These are phyloP conservation scores for Chelonus insularis DNA, from an alignment of 1,140 invertebrate species.

Conservation along the genomic window DNA sequence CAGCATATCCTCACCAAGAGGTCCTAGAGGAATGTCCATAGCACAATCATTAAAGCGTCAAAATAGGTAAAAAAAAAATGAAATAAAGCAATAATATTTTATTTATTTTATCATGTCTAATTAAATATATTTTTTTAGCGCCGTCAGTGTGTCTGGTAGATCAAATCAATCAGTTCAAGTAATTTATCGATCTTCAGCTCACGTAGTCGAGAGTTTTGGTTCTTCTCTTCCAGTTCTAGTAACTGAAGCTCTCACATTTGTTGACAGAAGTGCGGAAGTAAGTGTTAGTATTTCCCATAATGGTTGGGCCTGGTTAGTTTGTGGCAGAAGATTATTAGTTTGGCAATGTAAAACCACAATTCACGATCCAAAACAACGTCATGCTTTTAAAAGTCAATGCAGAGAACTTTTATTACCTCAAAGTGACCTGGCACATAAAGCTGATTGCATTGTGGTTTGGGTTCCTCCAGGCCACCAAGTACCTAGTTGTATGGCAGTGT, in stretches of 20 bases:
- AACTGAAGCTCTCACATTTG: slow-evolving; percentile 83
- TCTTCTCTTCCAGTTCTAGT: slow-evolving; percentile 81
- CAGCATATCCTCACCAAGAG: slow-evolving; percentile 39
- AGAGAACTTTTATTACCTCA: slow-evolving; percentile 85
- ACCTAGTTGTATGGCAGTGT: slow-evolving; percentile 88
- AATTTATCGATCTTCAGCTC: slow-evolving; percentile 69
- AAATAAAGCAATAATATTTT: too few relatives aligned
- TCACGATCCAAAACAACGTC: slow-evolving; percentile 51
- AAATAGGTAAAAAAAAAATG: slow-evolving; percentile 5
- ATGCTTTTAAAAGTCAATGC: slow-evolving; percentile 64
- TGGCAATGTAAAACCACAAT: slow-evolving; percentile 77
- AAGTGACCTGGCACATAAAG: slow-evolving; percentile 88
- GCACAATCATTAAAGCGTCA: slow-evolving; percentile 48
- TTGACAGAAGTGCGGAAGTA: slow-evolving; percentile 64
- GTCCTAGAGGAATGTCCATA: slow-evolving; percentile 52
- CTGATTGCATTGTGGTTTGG: slow-evolving; percentile 84
- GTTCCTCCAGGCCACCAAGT: slow-evolving; percentile 69
- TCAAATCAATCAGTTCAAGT: slow-evolving; percentile 71
- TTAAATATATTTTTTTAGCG: slow-evolving; percentile 49
- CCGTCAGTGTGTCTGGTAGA: slow-evolving; percentile 63
- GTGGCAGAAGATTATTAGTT: slow-evolving; percentile 79
- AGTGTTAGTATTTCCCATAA: slow-evolving; percentile 67
- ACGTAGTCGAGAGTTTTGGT: slow-evolving; percentile 76
- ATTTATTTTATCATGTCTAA: too few relatives aligned
- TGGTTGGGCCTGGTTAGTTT: slow-evolving; percentile 87